These are phyloP conservation scores for Drosophila biarmipes DNA, from an alignment of 1,140 invertebrate species.

Conservation along the genomic window DNA sequence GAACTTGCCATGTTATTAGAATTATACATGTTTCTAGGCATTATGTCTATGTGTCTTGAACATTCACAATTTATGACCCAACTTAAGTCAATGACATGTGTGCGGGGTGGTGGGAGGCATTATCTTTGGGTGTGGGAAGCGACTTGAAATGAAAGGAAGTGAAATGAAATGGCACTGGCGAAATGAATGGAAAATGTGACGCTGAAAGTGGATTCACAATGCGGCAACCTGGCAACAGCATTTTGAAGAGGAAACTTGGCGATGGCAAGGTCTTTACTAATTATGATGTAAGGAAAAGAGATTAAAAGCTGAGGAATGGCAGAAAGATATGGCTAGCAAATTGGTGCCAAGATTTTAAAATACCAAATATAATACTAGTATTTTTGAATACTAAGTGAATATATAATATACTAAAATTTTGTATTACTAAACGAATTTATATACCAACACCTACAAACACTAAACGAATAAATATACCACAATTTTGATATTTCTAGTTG, in stretches of 20 bases:
- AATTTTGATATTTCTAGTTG: neutral
- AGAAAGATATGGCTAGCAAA: neutral
- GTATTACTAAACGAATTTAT: too few relatives aligned
- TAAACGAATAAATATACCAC: neutral
- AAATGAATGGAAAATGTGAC: slow-evolving; percentile 53
- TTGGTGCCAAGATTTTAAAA: neutral
- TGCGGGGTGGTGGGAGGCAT: slow-evolving; percentile 7
- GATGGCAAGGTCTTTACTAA: slow-evolving; percentile 13
- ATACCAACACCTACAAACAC: neutral
- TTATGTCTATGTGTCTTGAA: slow-evolving; percentile 32
- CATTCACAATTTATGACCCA: slow-evolving; percentile 39
- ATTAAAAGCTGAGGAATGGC: slow-evolving; percentile 7
- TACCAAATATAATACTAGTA: neutral
- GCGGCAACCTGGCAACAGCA: slow-evolving; percentile 30
- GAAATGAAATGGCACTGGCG: slow-evolving; percentile 26
- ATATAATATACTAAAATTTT: slow-evolving; percentile 1
- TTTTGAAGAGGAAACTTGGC: slow-evolving; percentile 6
- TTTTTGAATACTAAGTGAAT: neutral
- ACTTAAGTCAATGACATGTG: slow-evolving; percentile 67
- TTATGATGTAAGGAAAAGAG: slow-evolving; percentile 31
- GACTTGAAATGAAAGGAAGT: slow-evolving; percentile 18
- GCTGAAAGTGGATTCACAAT: slow-evolving; percentile 36
- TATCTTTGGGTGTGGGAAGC: slow-evolving; percentile 17
- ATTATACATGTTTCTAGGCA: slow-evolving; percentile 14
- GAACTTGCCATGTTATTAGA: slow-evolving; percentile 26